Evolutionary conservation across 1,140 invertebrate species (phyloP), one percentile per base, ranked within the genome.

Genomic region (Telenomus remus): DNA sequence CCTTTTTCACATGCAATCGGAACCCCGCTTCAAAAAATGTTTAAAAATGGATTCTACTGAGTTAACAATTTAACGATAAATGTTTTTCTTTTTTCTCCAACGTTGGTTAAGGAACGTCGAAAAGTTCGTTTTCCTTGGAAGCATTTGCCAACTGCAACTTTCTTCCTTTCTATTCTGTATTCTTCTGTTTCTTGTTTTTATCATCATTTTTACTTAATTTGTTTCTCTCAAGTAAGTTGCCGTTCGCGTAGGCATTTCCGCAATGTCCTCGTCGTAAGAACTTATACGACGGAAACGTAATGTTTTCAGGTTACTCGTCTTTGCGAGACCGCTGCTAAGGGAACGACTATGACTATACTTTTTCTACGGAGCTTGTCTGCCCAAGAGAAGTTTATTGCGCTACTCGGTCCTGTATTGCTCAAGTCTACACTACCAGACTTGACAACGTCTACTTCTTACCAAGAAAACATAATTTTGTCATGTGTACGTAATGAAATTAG

Each of bases 211-310:
- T 50, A 61, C 47, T 73, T 69, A 65, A 57, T 76, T 69, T 76
- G 51, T 70, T 71, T 74, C 61, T 48, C 51, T 37, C 48, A 35
- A 53, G 49, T 48, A 42, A 60, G 60, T 61, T 80, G 64, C 60
- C 71, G 59, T 79, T 79, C 75, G 50, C 49, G 60, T 78, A 74
- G 69, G 61, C 71, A 70, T 74, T 83, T 80, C 78, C 79, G 74
- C 57, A 59, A 47, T 72, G 71, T 69, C 72, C 63, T 78, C 64
- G 57, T 47, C 34, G 61, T 50, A 73, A 61, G 71, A 78, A 78
- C 81, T 81, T 82, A 76, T 79, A 80, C 70, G 61, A 75, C 79
- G 78, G 81, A 82, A 84, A 79, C 79, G 79, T 77, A 59, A 77
- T 76, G 73, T 77, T 80, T 82, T 61, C 79, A 74, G 79, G 68